phyloP scores from a whole-genome alignment of 2,888 invertebrate genomes.

The Pollenia amentaria region DNA sequence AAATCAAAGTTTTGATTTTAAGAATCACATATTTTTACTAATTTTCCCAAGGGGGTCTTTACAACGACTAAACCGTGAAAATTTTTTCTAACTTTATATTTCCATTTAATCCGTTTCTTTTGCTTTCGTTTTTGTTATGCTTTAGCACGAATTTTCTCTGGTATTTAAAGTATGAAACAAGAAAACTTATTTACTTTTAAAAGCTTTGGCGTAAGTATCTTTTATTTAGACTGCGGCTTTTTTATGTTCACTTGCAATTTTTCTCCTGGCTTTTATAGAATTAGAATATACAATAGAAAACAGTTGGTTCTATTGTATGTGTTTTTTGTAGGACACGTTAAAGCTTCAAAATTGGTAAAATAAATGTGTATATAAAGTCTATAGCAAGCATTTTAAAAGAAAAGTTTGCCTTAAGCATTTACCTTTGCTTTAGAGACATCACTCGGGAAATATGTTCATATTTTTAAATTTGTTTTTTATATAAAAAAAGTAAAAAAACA shows the following conservation, averaged over 20 bases:
- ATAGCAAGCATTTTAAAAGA: background rate
- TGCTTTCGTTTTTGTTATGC: background rate
- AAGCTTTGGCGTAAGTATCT: constrained; percentile 43
- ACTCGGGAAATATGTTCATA: constrained; percentile 5
- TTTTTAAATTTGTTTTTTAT: background rate
- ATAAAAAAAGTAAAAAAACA: background rate
- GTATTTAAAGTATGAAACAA: constrained; percentile 34
- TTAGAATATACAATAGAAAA: background rate
- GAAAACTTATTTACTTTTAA: constrained; percentile 54
- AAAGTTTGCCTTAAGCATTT: constrained; percentile 36
- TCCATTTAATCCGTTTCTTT: background rate
- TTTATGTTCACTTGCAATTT: background rate
- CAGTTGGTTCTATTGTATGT: background rate
- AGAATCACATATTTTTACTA: background rate
- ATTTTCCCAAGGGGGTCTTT: no score
- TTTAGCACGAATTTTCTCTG: background rate
- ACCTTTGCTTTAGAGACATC: constrained; percentile 11
- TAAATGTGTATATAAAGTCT: background rate
- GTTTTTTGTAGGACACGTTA: constrained; percentile 5
- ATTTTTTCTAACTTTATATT: no score
- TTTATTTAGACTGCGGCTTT: constrained; percentile 22
- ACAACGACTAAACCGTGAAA: no score
- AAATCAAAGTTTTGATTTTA: background rate
- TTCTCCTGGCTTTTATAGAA: background rate
- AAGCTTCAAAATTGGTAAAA: background rate